Base-by-base conservation (phyloP, 2,888 invertebrate species). In the Elegia similella region DNA sequence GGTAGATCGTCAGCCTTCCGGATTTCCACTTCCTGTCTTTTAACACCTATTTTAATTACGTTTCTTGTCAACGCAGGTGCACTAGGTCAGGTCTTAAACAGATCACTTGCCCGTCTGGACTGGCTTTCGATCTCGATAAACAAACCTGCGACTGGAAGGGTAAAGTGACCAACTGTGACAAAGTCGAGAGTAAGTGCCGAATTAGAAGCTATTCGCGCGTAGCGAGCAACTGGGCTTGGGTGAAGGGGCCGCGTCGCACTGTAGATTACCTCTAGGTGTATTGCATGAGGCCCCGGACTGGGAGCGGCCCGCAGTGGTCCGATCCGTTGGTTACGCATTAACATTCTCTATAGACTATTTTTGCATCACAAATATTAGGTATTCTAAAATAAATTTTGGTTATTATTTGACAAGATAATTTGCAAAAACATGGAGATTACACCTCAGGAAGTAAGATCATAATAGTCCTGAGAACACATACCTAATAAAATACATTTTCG, bases 131-230 rank as follows among this genome's bases (percentile, higher is more conserved):
- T 95, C 95, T 98, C 94, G 96, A 97, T 94, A 98, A 97, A 94
- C 98, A 98, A 94, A 98, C 98, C 91, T 98, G 98, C 94, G 97
- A 98, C 95, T 98, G 98, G 98, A 98, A 97, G 95, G 97, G 97
- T 94, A 97, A 98, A 95, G 98, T 98, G 94, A 95, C 93, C 94
- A 98, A 96, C 95, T 98, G 98, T 95, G 96, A 97, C 94, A 96
- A 95, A 93, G 94, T 97, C 92, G 97, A 98, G 95, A 98, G 98
- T 98, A 97, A 97, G 97, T 95, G 93, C 80, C 84, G 87, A 84
- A 78, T 80, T 75, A 78, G 79, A 83, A 81, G 83, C 83, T 88
- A 86, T 83, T 85, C 84, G 85, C 86, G 86, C 77, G 82, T 87
- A 86, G 87, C 86, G 79, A 86, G 82, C 88, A 89, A 86, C 74